Conservation (phyloP, 2,797 vertebrate genomes). For the Pseudocheirus occidentalis region DNA sequence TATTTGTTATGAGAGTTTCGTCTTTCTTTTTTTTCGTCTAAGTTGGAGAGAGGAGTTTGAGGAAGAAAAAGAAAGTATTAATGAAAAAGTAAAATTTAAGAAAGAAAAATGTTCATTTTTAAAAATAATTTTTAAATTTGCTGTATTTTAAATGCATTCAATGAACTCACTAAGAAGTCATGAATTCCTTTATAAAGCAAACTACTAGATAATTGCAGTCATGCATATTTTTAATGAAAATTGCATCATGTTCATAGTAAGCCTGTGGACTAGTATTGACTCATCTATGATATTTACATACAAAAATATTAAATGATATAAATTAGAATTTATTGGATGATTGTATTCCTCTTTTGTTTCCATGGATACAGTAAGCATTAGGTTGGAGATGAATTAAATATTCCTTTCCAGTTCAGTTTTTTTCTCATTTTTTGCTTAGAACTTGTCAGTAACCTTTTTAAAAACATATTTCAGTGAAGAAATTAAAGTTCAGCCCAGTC, state of each 20-base stretch:
- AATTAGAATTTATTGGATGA: not conserved
- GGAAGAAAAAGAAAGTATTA: not conserved
- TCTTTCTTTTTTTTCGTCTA: not conserved
- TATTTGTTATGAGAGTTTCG: not conserved
- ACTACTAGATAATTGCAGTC: not conserved
- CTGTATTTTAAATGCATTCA: not conserved
- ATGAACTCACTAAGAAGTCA: not conserved
- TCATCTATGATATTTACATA: not conserved
- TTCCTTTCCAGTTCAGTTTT: slow-evolving; percentile 26
- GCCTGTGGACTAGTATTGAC: not conserved
- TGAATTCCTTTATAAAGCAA: not conserved
- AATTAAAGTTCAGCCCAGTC: slow-evolving; percentile 95
- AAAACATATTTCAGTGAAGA: slow-evolving; percentile 90
- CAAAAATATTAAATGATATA: not conserved
- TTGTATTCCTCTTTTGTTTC: slow-evolving; percentile 9
- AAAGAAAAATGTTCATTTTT: not conserved
- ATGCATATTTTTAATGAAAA: not conserved
- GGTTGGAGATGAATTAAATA: slow-evolving; percentile 31
- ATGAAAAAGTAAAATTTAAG: not conserved
- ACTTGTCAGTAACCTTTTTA: slow-evolving; percentile 33
- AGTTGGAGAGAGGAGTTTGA: not conserved
- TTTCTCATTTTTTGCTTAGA: slow-evolving; percentile 58
- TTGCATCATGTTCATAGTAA: not conserved
- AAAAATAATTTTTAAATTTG: not conserved
- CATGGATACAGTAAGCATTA: slow-evolving; percentile 8